Evolutionary conservation across 2,888 invertebrate species (phyloP), one percentile per base, ranked within the genome.

Genomic region (Orthosia gothica): DNA sequence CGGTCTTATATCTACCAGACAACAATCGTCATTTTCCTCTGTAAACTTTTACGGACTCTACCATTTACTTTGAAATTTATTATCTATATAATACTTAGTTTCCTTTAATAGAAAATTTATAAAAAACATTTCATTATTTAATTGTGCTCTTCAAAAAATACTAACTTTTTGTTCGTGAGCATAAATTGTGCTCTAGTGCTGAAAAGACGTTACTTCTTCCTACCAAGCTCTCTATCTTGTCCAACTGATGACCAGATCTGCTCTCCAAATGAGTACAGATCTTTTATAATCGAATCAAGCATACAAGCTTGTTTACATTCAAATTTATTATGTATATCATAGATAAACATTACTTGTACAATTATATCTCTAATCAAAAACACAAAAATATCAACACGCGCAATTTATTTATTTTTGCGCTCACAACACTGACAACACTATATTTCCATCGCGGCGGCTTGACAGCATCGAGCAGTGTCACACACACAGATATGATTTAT

Each of bases 401-500:
- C 18, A 26, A 73, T 58, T 58, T 20, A 55, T 50, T 55, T 52
- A 0, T 54, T 63, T 69, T 61, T 40, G 16, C 47, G 4, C 32
- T 0, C 1, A 18, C 55, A 50, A 73, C 40, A 3, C 50, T 79
- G 75, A 79, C 65, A 82, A 68, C 64, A 82, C 72, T 20, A 64
- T 70, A 69, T 70, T 54, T 65, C 47, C 67, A 57, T 69, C 65
- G 50, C 67, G 61, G 59, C 68, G 40, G 59, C 66, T 45, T 83
- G 82, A 79, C 82, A 82, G 65, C 82, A 47, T 20, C 49, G 73
- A 66, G 72, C 79, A 57, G 71, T 82, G 82, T 82, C 83, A 79
- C 83, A 82, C 75, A 79, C 58, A 74, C 72, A 70, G 69, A 83
- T 83, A 82, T 82, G 82, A 82, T 82, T 79, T 79, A 76, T 82